These are phyloP conservation scores for Dysidea cf. avara DNA, from an alignment of 37 sponge, comb jelly and placozoan species.

Conservation along the genomic window DNA sequence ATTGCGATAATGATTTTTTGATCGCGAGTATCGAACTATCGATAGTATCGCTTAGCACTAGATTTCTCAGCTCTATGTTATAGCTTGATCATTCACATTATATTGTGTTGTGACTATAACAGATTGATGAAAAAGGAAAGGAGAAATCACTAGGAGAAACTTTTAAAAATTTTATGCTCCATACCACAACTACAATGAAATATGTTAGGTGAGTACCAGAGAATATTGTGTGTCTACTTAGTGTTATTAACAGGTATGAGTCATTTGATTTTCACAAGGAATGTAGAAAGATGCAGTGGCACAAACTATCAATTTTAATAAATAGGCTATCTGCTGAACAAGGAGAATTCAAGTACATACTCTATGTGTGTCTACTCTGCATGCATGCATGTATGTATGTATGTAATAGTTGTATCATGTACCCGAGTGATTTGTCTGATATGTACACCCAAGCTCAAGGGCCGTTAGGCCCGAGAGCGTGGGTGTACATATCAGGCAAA, in stretches of 20 bases:
- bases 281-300: conserved; percentile 93
- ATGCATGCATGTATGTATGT: too few relatives aligned
- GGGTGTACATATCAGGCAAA: too few relatives aligned
- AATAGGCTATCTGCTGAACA: conserved; percentile 56
- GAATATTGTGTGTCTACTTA: background rate
- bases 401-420: too few relatives aligned
- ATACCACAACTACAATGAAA: conserved; percentile 10
- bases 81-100: conserved; percentile 4
- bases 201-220: conserved; percentile 40
- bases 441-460: too few relatives aligned
- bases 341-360: conserved; percentile 58
- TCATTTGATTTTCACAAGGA: conserved; percentile 98
- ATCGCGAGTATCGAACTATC: too few relatives aligned
- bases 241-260: conserved; percentile 45
- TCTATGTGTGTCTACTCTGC: conserved; percentile 3
- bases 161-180: conserved; percentile 46
- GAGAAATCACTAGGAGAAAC: conserved; percentile 76
- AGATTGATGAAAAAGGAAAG: conserved; percentile 85
- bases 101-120: background rate
- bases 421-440: too few relatives aligned
- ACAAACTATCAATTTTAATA: conserved; percentile 82
- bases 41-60: too few relatives aligned
- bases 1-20: too few relatives aligned
- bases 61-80: background rate
- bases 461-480: too few relatives aligned